phyloP scores from a whole-genome alignment of 2,888 invertebrate species.

The Eutolmus rufibarbis region DNA sequence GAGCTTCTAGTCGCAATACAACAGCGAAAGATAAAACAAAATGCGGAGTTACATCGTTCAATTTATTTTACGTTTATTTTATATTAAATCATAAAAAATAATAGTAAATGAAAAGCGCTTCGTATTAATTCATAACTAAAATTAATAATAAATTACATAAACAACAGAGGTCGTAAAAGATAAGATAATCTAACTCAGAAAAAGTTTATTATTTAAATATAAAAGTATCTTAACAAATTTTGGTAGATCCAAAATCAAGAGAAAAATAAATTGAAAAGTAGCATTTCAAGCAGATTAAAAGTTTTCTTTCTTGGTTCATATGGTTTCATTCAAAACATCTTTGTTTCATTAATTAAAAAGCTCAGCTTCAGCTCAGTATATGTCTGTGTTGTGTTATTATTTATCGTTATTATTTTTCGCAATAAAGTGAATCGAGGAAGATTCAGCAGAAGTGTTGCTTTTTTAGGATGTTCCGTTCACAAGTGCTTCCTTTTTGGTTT shows the following conservation, averaged over 20 bases:
- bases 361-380: slow-evolving; percentile 25
- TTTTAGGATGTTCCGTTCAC: slow-evolving; percentile 62
- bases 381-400: slow-evolving; percentile 11
- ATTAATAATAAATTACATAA: slow-evolving; percentile 52
- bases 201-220: slow-evolving; percentile 27
- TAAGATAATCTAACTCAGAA: slow-evolving; percentile 38
- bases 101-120: slow-evolving; percentile 48
- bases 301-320: slow-evolving; percentile 27
- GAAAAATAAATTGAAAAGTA: slow-evolving; percentile 24
- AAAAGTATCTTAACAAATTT: slow-evolving; percentile 37
- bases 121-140: slow-evolving; percentile 51
- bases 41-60: slow-evolving; percentile 32
- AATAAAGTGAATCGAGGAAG: background rate
- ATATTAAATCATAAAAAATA: slow-evolving; percentile 48
- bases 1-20: background rate
- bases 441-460: slow-evolving; percentile 22
- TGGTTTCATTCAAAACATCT: slow-evolving; percentile 25
- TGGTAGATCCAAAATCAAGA: slow-evolving; percentile 31
- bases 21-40: background rate
- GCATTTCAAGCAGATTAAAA: slow-evolving; percentile 37
- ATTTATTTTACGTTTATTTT: slow-evolving; percentile 33
- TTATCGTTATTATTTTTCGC: slow-evolving; percentile 27
- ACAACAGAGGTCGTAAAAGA: slow-evolving; percentile 49
- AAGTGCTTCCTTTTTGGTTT: slow-evolving; percentile 59
- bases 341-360: slow-evolving; percentile 35